Base-by-base conservation (phyloP, 2,113 vertebrate species). In the Indicator maculatus region DNA sequence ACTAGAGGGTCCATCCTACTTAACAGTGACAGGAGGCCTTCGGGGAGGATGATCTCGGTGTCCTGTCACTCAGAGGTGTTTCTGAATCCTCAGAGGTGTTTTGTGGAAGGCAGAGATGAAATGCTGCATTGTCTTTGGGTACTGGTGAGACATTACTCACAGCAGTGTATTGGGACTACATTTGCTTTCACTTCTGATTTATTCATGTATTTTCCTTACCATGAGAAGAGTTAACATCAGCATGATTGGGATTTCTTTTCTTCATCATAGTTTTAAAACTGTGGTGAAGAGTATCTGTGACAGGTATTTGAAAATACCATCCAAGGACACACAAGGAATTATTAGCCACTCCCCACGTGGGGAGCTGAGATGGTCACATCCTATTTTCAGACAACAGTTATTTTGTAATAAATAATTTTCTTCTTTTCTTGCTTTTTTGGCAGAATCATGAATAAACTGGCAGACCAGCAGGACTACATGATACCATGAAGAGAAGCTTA, bases 401-500 rank as follows among this genome's bases (percentile, higher is more conserved):
- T 77, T 71, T 77, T 67, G 33, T 39, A 36, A 64, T 70, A 41
- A 61, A 36, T 81, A 0, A 26, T 89, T 86, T 83, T 82, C 55
- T 94, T 91, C 55, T 97, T 94, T 45, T 90, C 71, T 88, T 76
- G 13, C 67, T 90, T 96, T 79, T 91, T 92, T 98, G 97, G 98
- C 98, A 99, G 98, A 99, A 99, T 98, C 99, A 99, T 99, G 99
- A 99, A 98, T 99, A 99, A 99, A 99, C 98, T 99, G 98, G 98
- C 98, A 98, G 98, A 98, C 96, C 98, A 98, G 95, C 98, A 98
- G 98, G 99, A 99, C 97, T 98, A 99, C 98, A 99, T 99, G 98
- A 99, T 99, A 99, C 98, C 99, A 99, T 99, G 99, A 99, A 99
- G 99, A 99, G 98, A 98, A 99, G 99, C 98, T 99, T 98, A 98